Conservation (phyloP, 2,888 invertebrate species). For the Chrysotoxum bicinctum region DNA sequence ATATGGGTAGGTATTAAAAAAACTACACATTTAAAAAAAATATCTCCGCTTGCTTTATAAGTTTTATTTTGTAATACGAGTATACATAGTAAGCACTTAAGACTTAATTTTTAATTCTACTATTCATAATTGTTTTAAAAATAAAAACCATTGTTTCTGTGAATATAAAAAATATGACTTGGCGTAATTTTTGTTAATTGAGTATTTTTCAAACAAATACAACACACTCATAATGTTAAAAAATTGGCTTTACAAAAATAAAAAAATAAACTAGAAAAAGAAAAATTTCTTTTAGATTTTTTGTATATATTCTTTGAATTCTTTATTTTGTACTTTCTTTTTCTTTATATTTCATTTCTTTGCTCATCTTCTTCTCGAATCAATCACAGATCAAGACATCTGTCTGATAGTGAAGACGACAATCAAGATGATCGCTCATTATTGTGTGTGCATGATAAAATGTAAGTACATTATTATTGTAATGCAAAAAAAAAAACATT, state of each 20-base stretch:
- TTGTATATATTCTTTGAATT: constrained; percentile 30
- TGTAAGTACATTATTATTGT: constrained; percentile 74
- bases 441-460: constrained; percentile 81
- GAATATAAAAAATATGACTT: neutral
- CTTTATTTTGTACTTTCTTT: constrained; percentile 31
- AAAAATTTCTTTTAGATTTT: constrained; percentile 8
- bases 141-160: neutral
- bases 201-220: too few species aligned
- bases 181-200: neutral
- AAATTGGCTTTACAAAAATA: constrained; percentile 50
- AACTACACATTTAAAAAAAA: neutral
- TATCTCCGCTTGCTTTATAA: neutral
- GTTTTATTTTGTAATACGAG: neutral
- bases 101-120: neutral
- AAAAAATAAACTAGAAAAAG: constrained; percentile 5
- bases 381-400: constrained; percentile 78
- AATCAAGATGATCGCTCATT: constrained; percentile 80
- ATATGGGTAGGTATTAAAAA: neutral
- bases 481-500: constrained; percentile 23
- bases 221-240: too few species aligned
- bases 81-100: neutral
- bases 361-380: constrained; percentile 65
- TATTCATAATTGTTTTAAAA: neutral
- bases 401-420: constrained; percentile 82
- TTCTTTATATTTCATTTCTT: constrained; percentile 53